These are phyloP conservation scores for Drosophila multiciliata DNA, from an alignment of 2,888 invertebrate species.

Conservation along the genomic window DNA sequence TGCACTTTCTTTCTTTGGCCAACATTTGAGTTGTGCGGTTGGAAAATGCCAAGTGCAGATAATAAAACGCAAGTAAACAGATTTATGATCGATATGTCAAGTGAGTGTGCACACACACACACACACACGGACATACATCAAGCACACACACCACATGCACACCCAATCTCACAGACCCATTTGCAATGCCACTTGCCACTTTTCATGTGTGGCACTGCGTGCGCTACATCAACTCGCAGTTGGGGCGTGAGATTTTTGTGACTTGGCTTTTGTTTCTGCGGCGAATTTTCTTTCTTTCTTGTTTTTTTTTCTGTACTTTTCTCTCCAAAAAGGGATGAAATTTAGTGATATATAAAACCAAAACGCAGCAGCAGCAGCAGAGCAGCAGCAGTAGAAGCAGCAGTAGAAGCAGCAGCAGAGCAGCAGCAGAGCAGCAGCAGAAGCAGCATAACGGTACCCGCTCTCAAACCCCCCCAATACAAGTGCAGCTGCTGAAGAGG, in stretches of 20 bases:
- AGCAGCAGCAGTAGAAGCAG: constrained; percentile 1
- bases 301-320: constrained; percentile 6
- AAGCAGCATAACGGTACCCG: background rate
- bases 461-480: background rate
- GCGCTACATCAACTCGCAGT: constrained; percentile 64
- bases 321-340: constrained; percentile 7
- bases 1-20: background rate
- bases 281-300: constrained; percentile 18
- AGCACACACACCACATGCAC: constrained; percentile 12
- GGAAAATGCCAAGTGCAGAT: constrained; percentile 27
- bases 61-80: constrained; percentile 41
- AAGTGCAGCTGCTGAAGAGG: constrained; percentile 10
- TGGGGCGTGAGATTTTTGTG: constrained; percentile 58
- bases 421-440: constrained; percentile 8
- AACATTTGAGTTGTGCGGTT: constrained; percentile 2
- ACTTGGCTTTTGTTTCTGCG: constrained; percentile 43
- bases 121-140: background rate
- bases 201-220: constrained; percentile 31
- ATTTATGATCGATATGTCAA: constrained; percentile 63
- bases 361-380: constrained; percentile 27
- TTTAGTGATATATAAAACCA: constrained; percentile 15
- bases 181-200: constrained; percentile 32
- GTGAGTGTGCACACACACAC: constrained; percentile 25
- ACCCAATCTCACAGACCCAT: background rate
- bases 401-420: constrained; percentile 5